A percentile compares a stretch with the other conserved stretches of the same genome.
These are phyloP conservation scores for Denticeps clupeoides DNA, from an alignment of 2,797 vertebrate genomes.

Conservation along the genomic window DNA sequence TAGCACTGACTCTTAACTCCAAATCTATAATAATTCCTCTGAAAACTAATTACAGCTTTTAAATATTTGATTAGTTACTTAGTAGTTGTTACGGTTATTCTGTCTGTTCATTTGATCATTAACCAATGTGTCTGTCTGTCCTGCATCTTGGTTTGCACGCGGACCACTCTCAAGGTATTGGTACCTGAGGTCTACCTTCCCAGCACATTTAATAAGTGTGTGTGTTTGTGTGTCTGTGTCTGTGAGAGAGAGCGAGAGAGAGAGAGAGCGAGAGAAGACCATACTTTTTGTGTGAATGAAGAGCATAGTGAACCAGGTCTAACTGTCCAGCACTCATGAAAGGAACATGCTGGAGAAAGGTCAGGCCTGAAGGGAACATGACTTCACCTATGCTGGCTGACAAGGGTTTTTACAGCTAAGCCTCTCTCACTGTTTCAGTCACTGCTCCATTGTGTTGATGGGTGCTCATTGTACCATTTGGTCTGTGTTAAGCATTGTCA, in stretches of 20 bases:
- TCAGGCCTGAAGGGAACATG: conserved; percentile 30
- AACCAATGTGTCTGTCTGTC: conserved; percentile 41
- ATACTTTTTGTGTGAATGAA: conserved; percentile 2
- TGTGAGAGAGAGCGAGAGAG: conserved; percentile 2
- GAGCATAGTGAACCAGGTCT: background rate
- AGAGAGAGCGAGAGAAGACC: background rate
- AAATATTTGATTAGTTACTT: conserved; percentile 2
- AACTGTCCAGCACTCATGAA: background rate
- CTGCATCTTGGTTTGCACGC: conserved; percentile 33
- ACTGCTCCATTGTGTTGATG: background rate
- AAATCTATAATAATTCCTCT: too few species aligned
- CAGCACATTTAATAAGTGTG: too few species aligned
- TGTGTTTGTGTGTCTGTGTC: background rate
- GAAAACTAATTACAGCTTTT: too few species aligned
- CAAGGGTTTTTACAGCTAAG: background rate
- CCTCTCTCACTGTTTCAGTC: background rate
- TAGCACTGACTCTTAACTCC: too few species aligned
- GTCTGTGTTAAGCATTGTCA: too few species aligned
- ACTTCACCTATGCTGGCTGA: background rate
- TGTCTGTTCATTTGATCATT: conserved; percentile 19
- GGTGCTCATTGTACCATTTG: too few species aligned
- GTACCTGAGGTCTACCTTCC: conserved; percentile 25
- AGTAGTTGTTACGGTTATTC: conserved; percentile 1
- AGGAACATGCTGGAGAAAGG: conserved; percentile 15
- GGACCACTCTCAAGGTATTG: conserved; percentile 37